Evolutionary conservation across 2,888 invertebrate genomes (phyloP).

Genomic region (Megaustenia siamemsis): DNA sequence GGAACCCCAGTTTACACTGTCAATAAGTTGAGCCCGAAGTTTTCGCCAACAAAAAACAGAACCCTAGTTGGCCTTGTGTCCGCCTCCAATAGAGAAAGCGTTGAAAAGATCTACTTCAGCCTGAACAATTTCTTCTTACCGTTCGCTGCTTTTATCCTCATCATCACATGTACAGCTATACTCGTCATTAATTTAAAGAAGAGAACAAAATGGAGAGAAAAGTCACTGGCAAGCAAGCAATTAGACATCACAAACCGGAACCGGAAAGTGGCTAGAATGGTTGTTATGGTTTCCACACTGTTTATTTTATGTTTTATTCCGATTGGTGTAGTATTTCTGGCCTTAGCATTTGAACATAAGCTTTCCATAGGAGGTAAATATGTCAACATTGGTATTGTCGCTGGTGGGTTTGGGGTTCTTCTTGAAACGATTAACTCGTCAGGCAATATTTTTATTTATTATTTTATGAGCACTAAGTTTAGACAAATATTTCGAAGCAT

Average conservation of each 20-base stretch:
- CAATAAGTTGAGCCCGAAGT: not conserved
- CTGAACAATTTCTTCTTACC: not conserved
- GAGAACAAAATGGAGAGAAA: not conserved
- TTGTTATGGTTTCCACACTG: not conserved
- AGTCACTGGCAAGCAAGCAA: not conserved
- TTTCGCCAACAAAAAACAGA: too few relatives aligned
- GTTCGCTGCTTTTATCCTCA: not conserved
- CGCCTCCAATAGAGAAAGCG: not conserved
- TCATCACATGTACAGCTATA: not conserved
- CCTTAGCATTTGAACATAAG: not conserved
- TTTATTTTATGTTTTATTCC: constrained; percentile 2
- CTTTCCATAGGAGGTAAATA: not conserved
- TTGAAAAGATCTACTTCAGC: not conserved
- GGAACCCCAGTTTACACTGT: not conserved
- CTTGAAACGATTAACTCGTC: not conserved
- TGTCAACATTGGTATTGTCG: not conserved
- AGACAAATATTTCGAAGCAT: too few relatives aligned
- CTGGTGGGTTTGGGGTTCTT: not conserved
- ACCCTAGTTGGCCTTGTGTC: not conserved
- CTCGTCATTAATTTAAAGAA: not conserved
- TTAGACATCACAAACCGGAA: too few relatives aligned
- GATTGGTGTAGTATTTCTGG: not conserved
- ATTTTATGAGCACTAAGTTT: too few relatives aligned
- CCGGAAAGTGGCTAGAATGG: too few relatives aligned
- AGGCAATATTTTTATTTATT: constrained; percentile 1